A percentile compares a stretch with the other conserved stretches of the same genome.
phyloP scores from a whole-genome alignment of 2,888 invertebrate genomes.

The Drosophila subsilvestris region DNA sequence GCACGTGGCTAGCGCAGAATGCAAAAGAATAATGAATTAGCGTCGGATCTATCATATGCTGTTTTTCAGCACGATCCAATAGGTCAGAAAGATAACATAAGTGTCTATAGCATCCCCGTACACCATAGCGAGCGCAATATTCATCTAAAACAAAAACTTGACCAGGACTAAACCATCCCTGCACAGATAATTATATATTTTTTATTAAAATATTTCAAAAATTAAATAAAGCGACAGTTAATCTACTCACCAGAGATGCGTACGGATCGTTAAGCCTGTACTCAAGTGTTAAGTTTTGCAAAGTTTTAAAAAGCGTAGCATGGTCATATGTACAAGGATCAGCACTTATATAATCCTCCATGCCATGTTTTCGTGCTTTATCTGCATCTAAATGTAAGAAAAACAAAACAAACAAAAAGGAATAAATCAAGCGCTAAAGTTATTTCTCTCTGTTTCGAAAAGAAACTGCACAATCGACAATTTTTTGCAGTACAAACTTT shows the following conservation, averaged over 20 bases:
- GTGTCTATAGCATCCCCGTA: slow-evolving; percentile 98
- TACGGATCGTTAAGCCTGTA: slow-evolving; percentile 99
- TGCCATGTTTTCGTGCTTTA: slow-evolving; percentile 98
- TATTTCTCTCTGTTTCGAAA: neutral
- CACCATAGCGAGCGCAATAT: slow-evolving; percentile 98
- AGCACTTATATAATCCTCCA: slow-evolving; percentile 99
- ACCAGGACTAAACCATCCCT: slow-evolving; percentile 99
- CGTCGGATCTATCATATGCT: slow-evolving; percentile 98
- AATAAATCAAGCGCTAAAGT: neutral
- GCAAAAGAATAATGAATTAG: slow-evolving; percentile 99
- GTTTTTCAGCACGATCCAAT: slow-evolving; percentile 96
- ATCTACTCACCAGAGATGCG: slow-evolving; percentile 92
- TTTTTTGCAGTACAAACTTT: too few relatives aligned
- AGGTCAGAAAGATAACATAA: slow-evolving; percentile 98
- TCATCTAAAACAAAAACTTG: slow-evolving; percentile 99
- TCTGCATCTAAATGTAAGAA: slow-evolving; percentile 79
- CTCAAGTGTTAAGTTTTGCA: slow-evolving; percentile 97
- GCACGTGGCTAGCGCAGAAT: slow-evolving; percentile 99
- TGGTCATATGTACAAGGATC: slow-evolving; percentile 99
- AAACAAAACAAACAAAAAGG: slow-evolving; percentile 5
- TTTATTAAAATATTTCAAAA: neutral
- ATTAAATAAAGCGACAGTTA: neutral
- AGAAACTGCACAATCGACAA: too few relatives aligned
- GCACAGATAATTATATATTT: slow-evolving; percentile 7
- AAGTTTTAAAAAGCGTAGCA: slow-evolving; percentile 94